Base-by-base conservation (phyloP, 2,797 vertebrate genomes). In the Sebastiscus albofasciatus region DNA sequence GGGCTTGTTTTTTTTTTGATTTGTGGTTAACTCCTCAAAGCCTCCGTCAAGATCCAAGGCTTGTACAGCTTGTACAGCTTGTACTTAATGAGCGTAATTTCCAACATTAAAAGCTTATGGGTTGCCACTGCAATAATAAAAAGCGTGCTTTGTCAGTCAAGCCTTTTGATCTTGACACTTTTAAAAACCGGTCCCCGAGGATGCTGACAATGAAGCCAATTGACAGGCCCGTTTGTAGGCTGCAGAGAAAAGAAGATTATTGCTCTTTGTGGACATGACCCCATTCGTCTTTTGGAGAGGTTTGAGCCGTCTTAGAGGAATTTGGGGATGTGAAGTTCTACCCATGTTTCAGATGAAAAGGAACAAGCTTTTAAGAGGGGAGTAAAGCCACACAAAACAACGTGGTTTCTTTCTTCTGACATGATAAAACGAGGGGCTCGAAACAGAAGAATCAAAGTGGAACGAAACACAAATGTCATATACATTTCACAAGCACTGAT, bases 111-210 rank as follows among this genome's bases (percentile, higher is more conserved):
- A 94, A 92, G 91, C 92, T 89, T 88, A 93, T 87, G 87, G 87
- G 82, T 82, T 92, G 89, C 88, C 83, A 84, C 79, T 78, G 89
- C 86, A 92, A 93, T 91, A 92, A 93, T 87, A 92, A 90, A 90
- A 93, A 92, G 87, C 84, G 87, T 94, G 93, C 9, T 80, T 92
- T 92, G 89, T 92, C 79, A 88, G 93, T 94, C 95, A 94, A 88
- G 82, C 81, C 85, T 92, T 95, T 97, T 96, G 95, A 96, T 96
- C 92, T 96, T 85, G 87, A 95, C 92, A 94, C 95, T 95, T 95
- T 92, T 90, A 94, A 95, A 96, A 96, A 90, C 88, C 93, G 93
- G 93, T 92, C 92, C 90, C 89, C 90, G 89, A 85, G 88, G 94
- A 94, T 94, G 92, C 90, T 91, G 91, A 93, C 92, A 96, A 93